phyloP scores from a whole-genome alignment of 2,113 vertebrate species.

The Greenwoodochromis staneri region DNA sequence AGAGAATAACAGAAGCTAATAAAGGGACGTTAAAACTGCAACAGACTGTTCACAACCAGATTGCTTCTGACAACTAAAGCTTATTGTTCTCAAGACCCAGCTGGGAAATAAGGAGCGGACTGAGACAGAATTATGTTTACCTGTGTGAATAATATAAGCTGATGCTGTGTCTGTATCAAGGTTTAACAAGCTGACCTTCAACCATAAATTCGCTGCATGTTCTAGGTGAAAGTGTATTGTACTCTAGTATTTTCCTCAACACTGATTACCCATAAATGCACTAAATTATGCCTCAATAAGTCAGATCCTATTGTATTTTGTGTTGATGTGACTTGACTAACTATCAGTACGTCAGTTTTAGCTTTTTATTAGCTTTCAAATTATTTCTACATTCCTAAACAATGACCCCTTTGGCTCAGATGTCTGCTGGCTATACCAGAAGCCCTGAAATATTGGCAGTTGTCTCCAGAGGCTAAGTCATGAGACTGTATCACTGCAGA shows the following conservation, averaged over 20 bases:
- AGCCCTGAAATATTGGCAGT: background rate
- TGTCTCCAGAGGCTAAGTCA: background rate
- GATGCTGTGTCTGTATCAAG: background rate
- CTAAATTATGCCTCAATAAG: background rate
- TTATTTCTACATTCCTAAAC: background rate
- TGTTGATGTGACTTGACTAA: rapidly evolving
- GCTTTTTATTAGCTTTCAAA: background rate
- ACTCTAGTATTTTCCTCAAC: background rate
- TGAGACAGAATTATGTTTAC: background rate
- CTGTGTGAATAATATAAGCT: background rate
- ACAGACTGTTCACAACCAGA: background rate
- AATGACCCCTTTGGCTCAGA: background rate
- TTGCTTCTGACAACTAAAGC: background rate
- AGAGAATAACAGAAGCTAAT: background rate
- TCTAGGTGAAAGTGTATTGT: background rate
- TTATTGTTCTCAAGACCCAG: background rate
- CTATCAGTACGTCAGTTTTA: background rate
- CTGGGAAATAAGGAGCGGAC: background rate
- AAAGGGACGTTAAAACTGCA: background rate
- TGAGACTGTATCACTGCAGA: background rate
- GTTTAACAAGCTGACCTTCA: background rate
- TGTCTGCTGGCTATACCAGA: background rate
- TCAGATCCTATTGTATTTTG: background rate
- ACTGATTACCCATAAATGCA: background rate
- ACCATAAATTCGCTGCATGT: background rate